phyloP scores from a whole-genome alignment of 2,797 vertebrate species.

The Hirundo rustica region DNA sequence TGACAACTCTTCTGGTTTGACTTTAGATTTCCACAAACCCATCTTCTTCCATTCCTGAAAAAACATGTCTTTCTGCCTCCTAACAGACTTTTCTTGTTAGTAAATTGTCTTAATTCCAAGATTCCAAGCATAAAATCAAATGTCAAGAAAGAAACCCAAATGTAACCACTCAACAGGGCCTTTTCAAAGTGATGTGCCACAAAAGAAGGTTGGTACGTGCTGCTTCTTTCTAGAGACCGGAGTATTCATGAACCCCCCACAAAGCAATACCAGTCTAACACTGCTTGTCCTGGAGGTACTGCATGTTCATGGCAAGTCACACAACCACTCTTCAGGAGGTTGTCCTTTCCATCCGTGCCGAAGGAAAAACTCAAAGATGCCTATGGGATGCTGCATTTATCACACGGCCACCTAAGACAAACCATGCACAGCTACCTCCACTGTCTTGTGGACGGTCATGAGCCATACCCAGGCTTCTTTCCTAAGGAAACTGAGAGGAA shows the following conservation, averaged over 20 bases:
- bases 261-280: neutral
- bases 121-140: neutral
- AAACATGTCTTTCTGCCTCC: neutral
- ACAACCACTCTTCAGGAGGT: neutral
- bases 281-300: neutral
- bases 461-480: neutral
- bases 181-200: neutral
- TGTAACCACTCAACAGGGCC: neutral
- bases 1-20: neutral
- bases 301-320: neutral
- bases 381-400: neutral
- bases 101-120: neutral
- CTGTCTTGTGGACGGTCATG: neutral
- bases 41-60: neutral
- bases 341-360: neutral
- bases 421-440: neutral
- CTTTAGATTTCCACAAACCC: neutral
- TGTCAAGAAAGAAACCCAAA: neutral
- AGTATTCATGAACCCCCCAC: neutral
- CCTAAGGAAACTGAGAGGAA: neutral
- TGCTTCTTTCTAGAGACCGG: neutral
- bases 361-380: neutral
- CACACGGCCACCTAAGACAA: rapidly evolving
- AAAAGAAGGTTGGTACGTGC: neutral
- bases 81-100: neutral